These are phyloP conservation scores for Periophthalmodon schlosseri DNA, from an alignment of 2,113 vertebrate genomes.

Conservation along the genomic window DNA sequence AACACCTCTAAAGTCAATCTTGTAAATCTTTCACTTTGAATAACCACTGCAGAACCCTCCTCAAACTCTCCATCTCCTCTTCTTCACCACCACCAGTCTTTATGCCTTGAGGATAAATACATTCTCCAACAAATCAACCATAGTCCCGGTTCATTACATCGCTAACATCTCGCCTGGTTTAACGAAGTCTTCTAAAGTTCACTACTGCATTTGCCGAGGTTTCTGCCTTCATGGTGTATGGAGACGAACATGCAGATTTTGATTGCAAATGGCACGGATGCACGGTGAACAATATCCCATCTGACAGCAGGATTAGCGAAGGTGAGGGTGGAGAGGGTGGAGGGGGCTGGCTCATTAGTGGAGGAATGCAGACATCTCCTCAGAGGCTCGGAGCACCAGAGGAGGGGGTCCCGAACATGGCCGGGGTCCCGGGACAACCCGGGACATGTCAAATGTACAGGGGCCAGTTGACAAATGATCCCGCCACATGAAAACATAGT, in stretches of 20 bases:
- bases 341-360: conserved; percentile 63
- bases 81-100: no score
- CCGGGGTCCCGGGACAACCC: conserved; percentile 48
- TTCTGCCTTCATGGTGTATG: neutral
- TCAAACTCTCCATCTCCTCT: no score
- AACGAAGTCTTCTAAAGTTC: neutral
- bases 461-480: conserved; percentile 60
- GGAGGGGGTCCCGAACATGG: conserved; percentile 30
- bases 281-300: neutral
- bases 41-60: no score
- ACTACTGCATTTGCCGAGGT: neutral
- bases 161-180: neutral
- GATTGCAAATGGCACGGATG: conserved; percentile 1
- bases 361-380: conserved; percentile 64
- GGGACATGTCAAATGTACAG: conserved; percentile 62
- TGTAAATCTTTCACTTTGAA: no score
- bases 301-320: conserved; percentile 31
- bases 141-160: neutral
- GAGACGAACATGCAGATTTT: neutral
- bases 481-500: conserved; percentile 65
- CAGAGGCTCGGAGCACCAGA: conserved; percentile 20
- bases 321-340: conserved; percentile 9
- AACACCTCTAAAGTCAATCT: no score
- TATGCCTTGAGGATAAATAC: neutral
- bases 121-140: neutral